Evolutionary conservation across 2,797 vertebrate genomes (phyloP), one percentile per base, ranked within the genome.

Genomic region (Cirrhinus molitorella): DNA sequence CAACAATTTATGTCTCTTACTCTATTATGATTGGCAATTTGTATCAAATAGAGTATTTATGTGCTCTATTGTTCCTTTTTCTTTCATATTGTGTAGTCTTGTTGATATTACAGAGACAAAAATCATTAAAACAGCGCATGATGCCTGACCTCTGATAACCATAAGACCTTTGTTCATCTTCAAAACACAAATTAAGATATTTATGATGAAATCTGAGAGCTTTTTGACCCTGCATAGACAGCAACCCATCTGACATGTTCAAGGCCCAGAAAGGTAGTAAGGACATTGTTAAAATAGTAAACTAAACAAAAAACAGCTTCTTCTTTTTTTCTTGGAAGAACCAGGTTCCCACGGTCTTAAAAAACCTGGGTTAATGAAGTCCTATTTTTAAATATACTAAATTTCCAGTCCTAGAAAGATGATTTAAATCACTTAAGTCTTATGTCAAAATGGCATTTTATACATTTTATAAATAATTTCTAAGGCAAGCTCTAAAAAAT

Each of bases 1-100:
- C 53, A 71, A 87, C 63, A 66, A 83, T 83, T 83, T 25, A 84
- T 72, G 66, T 83, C 37, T 72, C 28, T 71, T 83, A 81, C 37
- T 72, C 28, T 59, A 45, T 40, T 53, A 47, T 65, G 16, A 73
- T 79, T 81, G 78, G 51, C 70, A 34, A 79, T 84, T 31, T 31
- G 25, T 79, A 55, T 68, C 23, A 85, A 85, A 78, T 63, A 17
- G 37, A 34, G 66, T 49, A 19, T 37, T 66, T n/a, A 8, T 14
- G n/a, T 61, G 25, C 47, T 63, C 21, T 25, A 40, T 25, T 63
- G 28, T 19, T 57, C 34, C 1, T 19, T 70, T 63, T 73, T 80
- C 10, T 80, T 40, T 81, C 8, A 45, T 17, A 40, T 40, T 61
- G 45, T 72, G 13, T 40, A 10, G 25, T 68, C 21, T 59, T 57